Base-by-base conservation (phyloP, 2,888 invertebrate species). In the Salpingus planirostris region DNA sequence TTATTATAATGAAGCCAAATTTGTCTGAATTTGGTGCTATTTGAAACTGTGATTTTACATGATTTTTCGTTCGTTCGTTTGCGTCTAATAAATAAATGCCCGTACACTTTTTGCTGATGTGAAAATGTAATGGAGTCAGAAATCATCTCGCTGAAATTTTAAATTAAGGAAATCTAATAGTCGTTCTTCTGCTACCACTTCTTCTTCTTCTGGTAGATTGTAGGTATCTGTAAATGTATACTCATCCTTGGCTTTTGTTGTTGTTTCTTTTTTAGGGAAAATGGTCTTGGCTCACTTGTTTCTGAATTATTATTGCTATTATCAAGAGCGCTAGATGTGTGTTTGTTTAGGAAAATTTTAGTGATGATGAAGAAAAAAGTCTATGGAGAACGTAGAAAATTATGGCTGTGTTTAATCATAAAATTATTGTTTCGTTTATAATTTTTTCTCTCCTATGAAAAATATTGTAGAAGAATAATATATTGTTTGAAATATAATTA, bases 11-110 rank as follows among this genome's bases (percentile, higher is more conserved):
- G 47, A 54, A 59, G 56, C 61, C 61, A 62, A 62, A 62, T 59
- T 59, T 58, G n/a, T 54, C 25, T 26, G 47, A 59, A 38, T 64
- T 64, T 64, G 64, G 64, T 64, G 62, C 64, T 64, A 64, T 57
- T 59, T 51, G 49, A 59, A 62, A 57, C 64, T 64, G 64, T 64
- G 64, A 64, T 64, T 63, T 49, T 45, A 44, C 4, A 49, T 43
- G 43, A 47, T 45, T 44, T 43, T 36, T 44, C 41, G 31, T 41
- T 39, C 30, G 34, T 43, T 49, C 34, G 33, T 31, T 38, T 42
- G 40, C 39, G 43, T 40, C 41, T 40, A 35, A n/a, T n/a, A n/a
- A n/a, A n/a, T n/a, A n/a, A n/a, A n/a, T n/a, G n/a, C n/a, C n/a
- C n/a, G n/a, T n/a, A n/a, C n/a, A n/a, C n/a, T n/a, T n/a, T n/a